A percentile compares a stretch with the other conserved stretches of the same genome.
Conservation (phyloP, 2,888 invertebrate species). For the Nomada goodeniana region DNA sequence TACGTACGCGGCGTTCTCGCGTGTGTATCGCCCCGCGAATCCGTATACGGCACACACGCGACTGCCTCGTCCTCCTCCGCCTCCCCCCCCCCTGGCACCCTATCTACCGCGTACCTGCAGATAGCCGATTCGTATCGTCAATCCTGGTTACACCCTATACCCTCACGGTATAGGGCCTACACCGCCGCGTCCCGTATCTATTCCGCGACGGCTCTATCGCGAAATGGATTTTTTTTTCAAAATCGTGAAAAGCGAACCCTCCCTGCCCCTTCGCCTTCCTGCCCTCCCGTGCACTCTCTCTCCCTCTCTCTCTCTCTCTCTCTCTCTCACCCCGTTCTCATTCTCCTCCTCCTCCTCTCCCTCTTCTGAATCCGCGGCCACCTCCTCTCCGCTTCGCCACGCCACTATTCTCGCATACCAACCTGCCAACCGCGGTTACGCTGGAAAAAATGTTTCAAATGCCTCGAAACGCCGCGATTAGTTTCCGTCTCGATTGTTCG, state of each 20-base stretch:
- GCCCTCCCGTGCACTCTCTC: not conserved
- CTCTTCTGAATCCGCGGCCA: constrained; percentile 13
- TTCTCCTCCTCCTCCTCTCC: constrained; percentile 11
- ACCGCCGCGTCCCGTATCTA: constrained; percentile 69
- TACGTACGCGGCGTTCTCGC: constrained; percentile 44
- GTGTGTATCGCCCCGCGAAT: constrained; percentile 27
- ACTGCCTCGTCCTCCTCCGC: constrained; percentile 14
- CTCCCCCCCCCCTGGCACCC: constrained; percentile 10
- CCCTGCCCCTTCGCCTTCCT: constrained; percentile 12
- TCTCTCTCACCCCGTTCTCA: constrained; percentile 26
- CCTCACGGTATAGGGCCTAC: constrained; percentile 61
- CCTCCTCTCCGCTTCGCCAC: constrained; percentile 15
- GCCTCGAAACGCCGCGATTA: constrained; percentile 72
- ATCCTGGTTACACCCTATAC: constrained; percentile 70
- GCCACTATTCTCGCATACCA: constrained; percentile 19
- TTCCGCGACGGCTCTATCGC: constrained; percentile 74
- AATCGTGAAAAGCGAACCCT: constrained; percentile 61
- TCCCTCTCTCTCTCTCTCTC: not conserved
- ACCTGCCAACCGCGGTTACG: constrained; percentile 60
- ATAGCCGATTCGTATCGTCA: constrained; percentile 76
- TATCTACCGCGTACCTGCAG: constrained; percentile 70
- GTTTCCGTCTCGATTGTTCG: constrained; percentile 73
- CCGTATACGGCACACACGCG: constrained; percentile 42
- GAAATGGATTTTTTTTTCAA: constrained; percentile 75
- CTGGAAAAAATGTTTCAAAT: constrained; percentile 71